Conservation (phyloP, 2,113 vertebrate genomes). For the Regulus satrapa region DNA sequence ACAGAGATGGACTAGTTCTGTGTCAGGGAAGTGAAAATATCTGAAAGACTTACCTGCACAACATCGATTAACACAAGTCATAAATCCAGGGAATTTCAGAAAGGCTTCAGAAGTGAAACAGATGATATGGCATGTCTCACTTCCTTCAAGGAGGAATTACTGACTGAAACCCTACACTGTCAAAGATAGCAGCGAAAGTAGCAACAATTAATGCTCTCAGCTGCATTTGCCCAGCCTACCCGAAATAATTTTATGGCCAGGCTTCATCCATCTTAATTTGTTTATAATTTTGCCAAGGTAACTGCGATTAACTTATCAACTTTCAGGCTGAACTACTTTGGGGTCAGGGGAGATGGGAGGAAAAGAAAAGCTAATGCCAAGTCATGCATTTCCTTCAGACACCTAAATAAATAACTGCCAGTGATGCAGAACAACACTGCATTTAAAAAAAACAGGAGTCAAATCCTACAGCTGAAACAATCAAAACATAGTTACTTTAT, state of each 20-base stretch:
- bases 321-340: slow-evolving; percentile 2
- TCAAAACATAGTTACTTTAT: neutral
- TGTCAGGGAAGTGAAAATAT: neutral
- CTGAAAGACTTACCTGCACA: neutral
- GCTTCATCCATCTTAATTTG: slow-evolving; percentile 24
- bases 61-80: neutral
- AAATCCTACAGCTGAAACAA: neutral
- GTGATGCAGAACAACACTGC: neutral
- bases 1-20: neutral
- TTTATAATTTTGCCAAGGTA: slow-evolving; percentile 33
- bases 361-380: slow-evolving; percentile 14
- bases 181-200: slow-evolving; percentile 31
- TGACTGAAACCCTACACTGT: slow-evolving; percentile 23
- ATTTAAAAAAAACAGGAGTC: neutral
- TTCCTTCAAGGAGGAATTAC: slow-evolving; percentile 28
- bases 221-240: neutral
- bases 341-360: neutral
- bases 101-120: neutral
- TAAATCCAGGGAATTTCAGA: neutral
- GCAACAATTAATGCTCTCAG: slow-evolving; percentile 22
- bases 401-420: neutral
- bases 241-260: slow-evolving; percentile 28
- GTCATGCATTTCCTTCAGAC: neutral
- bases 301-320: neutral
- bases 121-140: neutral